Percentiles rank a stretch among this genome's conserved stretches.
These are phyloP conservation scores for Myotis lucifugus DNA, from an alignment of 2,113 vertebrate genomes.

Conservation along the genomic window DNA sequence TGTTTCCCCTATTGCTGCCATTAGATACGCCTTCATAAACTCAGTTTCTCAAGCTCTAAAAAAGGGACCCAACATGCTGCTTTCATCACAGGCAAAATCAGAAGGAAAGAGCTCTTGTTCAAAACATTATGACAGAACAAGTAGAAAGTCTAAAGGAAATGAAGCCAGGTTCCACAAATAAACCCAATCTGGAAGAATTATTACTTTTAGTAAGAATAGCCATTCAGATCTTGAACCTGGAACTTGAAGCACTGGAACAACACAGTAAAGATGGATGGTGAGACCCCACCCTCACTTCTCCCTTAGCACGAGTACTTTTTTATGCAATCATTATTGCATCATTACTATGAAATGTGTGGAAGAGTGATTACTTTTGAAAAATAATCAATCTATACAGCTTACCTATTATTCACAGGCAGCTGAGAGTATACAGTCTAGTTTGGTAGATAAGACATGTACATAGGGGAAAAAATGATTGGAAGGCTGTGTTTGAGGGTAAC, in stretches of 20 bases:
- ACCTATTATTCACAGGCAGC: background rate
- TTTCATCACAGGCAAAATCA: background rate
- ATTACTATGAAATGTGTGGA: background rate
- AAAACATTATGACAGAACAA: background rate
- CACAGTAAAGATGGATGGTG: background rate
- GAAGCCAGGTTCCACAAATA: background rate
- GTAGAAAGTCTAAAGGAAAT: background rate
- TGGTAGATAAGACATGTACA: background rate
- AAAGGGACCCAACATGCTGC: background rate
- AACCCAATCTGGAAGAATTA: background rate
- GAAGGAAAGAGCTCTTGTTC: slow-evolving; percentile 23
- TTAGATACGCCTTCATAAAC: background rate
- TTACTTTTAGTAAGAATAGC: slow-evolving; percentile 4
- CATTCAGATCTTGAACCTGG: slow-evolving; percentile 4
- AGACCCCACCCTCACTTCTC: background rate
- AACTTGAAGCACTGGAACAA: background rate
- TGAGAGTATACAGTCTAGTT: background rate
- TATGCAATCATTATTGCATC: background rate
- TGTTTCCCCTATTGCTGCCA: background rate
- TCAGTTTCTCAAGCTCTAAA: background rate
- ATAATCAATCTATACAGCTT: background rate
- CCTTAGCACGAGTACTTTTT: background rate
- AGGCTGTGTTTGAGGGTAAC: background rate
- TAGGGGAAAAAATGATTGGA: background rate
- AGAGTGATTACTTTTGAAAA: background rate